Evolutionary conservation across 1,140 invertebrate species (phyloP).

Genomic region (Amyelois transitella): DNA sequence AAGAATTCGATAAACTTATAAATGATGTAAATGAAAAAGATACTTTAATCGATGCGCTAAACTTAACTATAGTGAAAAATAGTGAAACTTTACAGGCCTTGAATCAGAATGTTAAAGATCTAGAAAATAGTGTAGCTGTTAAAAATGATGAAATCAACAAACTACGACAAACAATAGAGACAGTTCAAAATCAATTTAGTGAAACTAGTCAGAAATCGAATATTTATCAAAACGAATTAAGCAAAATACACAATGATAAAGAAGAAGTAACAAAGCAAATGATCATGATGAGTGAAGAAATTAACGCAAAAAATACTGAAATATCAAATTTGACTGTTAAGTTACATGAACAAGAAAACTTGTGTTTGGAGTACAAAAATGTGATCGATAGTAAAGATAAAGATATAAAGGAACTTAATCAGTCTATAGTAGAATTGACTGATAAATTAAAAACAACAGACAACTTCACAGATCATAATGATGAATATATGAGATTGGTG

Average conservation of each 20-base stretch:
- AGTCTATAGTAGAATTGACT: conserved; percentile 46
- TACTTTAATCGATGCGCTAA: conserved; percentile 41
- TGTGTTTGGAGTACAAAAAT: conserved; percentile 23
- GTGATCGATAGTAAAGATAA: conserved; percentile 42
- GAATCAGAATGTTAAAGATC: conserved; percentile 28
- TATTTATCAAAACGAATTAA: conserved; percentile 32
- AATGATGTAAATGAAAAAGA: conserved; percentile 50
- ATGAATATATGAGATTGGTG: conserved; percentile 38
- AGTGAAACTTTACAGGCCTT: conserved; percentile 29
- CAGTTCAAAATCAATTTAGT: conserved; percentile 30
- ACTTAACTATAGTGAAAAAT: conserved; percentile 29
- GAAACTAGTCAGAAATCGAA: conserved; percentile 20
- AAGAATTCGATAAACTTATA: conserved; percentile 53
- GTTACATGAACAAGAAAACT: conserved; percentile 34
- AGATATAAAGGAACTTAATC: conserved; percentile 53
- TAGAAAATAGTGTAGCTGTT: conserved; percentile 30
- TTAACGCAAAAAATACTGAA: conserved; percentile 34
- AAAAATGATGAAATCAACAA: conserved; percentile 48
- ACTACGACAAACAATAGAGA: conserved; percentile 26
- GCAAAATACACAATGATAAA: conserved; percentile 36
- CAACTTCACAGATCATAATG: conserved; percentile 34
- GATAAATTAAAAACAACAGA: conserved; percentile 42
- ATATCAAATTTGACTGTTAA: conserved; percentile 32
- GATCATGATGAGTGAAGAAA: conserved; percentile 32
- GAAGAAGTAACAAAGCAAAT: conserved; percentile 42